These are phyloP conservation scores for Euleptes europaea DNA, from an alignment of 2,113 vertebrate species.

Conservation along the genomic window DNA sequence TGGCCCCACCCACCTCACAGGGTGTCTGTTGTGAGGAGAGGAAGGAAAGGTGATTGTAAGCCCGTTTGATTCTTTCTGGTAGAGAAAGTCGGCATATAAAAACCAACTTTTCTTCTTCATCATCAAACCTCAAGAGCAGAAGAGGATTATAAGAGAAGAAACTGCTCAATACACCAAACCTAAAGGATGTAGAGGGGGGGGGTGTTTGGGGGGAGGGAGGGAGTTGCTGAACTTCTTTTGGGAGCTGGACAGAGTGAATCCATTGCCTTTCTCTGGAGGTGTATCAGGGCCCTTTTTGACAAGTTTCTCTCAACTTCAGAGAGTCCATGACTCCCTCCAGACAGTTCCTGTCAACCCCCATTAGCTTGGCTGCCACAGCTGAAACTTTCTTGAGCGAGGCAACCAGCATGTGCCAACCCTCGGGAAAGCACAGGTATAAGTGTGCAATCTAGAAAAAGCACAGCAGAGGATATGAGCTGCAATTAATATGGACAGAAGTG, in stretches of 20 bases:
- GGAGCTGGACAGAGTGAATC: background rate
- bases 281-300: conserved; percentile 28
- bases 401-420: rapidly evolving
- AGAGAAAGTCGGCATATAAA: no score
- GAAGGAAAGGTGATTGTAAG: no score
- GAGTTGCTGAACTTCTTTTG: background rate
- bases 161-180: background rate
- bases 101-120: no score
- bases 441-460: background rate
- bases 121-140: rapidly evolving
- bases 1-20: no score
- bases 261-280: background rate
- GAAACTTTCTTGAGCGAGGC: conserved; percentile 1
- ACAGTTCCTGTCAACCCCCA: conserved; percentile 41
- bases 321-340: conserved; percentile 19
- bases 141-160: rapidly evolving
- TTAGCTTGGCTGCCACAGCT: background rate
- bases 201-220: background rate
- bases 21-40: no score
- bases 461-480: rapidly evolving
- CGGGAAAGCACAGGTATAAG: rapidly evolving
- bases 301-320: conserved; percentile 4
- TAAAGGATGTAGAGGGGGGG: conserved; percentile 20
- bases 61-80: no score
- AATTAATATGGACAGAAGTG: background rate